These are phyloP conservation scores for Oryzaephilus surinamensis DNA, from an alignment of 1,140 invertebrate genomes.

Conservation along the genomic window DNA sequence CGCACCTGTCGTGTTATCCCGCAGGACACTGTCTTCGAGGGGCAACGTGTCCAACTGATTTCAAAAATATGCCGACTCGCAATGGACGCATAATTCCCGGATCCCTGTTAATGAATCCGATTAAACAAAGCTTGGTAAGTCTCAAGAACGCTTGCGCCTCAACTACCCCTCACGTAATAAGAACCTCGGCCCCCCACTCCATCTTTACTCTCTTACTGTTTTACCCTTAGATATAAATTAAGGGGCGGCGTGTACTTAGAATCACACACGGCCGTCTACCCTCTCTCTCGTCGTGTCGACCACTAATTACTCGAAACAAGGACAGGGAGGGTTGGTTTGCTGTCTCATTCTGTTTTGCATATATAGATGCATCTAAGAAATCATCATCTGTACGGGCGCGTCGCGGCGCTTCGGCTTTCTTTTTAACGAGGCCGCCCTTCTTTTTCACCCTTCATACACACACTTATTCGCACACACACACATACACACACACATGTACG, in stretches of 20 bases:
- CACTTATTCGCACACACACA: not conserved
- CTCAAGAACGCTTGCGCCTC: conserved; percentile 38
- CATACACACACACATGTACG: not conserved
- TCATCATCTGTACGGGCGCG: conserved; percentile 32
- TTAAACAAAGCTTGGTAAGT: conserved; percentile 41
- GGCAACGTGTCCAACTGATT: conserved; percentile 33
- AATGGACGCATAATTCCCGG: conserved; percentile 44
- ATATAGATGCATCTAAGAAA: conserved; percentile 36
- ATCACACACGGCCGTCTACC: conserved; percentile 33
- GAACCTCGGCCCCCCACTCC: conserved; percentile 22
- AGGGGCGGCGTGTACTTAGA: conserved; percentile 37
- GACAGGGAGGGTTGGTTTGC: conserved; percentile 18
- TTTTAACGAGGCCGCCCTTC: conserved; percentile 20
- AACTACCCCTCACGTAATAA: conserved; percentile 29
- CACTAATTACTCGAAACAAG: conserved; percentile 34
- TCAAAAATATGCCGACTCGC: conserved; percentile 39
- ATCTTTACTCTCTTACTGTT: conserved; percentile 34
- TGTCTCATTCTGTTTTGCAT: conserved; percentile 32
- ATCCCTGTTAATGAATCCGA: conserved; percentile 45
- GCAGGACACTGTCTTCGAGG: conserved; percentile 28
- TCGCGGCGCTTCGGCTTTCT: conserved; percentile 10
- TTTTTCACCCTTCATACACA: conserved; percentile 24
- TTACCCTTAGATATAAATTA: conserved; percentile 38
- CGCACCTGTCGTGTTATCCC: conserved; percentile 27
- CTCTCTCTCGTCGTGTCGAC: conserved; percentile 27